Conservation (phyloP, 1,140 invertebrate genomes). For the Drosophila tropicalis region DNA sequence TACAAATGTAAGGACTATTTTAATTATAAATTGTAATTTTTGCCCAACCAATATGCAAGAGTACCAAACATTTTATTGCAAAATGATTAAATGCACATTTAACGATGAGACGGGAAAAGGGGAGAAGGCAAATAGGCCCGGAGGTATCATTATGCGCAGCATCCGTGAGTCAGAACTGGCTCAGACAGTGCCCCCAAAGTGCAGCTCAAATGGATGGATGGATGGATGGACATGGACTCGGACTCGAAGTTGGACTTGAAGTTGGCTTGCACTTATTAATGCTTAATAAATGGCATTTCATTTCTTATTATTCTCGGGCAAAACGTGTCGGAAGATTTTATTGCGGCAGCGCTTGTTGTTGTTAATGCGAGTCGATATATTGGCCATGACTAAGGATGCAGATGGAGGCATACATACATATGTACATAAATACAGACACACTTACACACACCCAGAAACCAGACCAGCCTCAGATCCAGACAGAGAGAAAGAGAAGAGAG, state of each 20-base stretch:
- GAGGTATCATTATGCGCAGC: conserved; percentile 34
- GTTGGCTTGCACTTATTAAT: conserved; percentile 78
- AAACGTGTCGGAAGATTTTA: conserved; percentile 72
- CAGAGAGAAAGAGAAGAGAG: conserved; percentile 2
- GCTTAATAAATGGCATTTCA: conserved; percentile 83
- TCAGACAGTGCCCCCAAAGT: conserved; percentile 36
- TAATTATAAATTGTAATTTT: too few relatives aligned
- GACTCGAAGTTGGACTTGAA: conserved; percentile 2
- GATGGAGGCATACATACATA: conserved; percentile 36
- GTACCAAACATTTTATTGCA: conserved; percentile 16
- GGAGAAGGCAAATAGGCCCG: conserved; percentile 36
- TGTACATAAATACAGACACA: conserved; percentile 18
- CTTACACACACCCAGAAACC: background rate
- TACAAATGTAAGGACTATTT: too few relatives aligned
- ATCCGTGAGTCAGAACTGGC: conserved; percentile 44
- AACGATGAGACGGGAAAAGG: background rate
- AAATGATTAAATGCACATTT: background rate
- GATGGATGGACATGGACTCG: conserved; percentile 71
- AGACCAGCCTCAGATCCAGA: background rate
- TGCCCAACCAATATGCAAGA: background rate
- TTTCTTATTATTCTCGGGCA: conserved; percentile 81
- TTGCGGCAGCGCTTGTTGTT: conserved; percentile 63
- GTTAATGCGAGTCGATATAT: conserved; percentile 80
- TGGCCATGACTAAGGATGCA: conserved; percentile 79
- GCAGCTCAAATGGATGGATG: conserved; percentile 57